Conservation (phyloP, 2,113 vertebrate species). For the Pelecanoides urinatrix region DNA sequence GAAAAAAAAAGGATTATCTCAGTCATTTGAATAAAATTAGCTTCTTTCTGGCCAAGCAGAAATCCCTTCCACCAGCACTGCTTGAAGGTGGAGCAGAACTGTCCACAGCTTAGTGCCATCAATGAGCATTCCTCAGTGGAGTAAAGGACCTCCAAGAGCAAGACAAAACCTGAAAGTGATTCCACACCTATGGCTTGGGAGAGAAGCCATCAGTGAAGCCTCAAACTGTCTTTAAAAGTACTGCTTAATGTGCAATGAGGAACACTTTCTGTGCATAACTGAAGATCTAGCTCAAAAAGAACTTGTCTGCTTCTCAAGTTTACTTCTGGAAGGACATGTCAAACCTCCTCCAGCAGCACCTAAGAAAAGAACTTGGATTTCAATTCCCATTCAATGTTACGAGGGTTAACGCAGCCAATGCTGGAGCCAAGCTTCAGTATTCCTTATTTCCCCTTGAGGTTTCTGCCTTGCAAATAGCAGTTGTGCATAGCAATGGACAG, state of each 20-base stretch:
- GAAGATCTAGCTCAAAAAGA: neutral
- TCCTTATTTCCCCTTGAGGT: neutral
- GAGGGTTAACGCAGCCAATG: neutral
- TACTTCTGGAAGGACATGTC: neutral
- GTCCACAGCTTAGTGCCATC: neutral
- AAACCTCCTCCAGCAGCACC: neutral
- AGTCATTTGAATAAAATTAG: neutral
- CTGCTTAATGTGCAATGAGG: neutral
- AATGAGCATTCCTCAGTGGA: neutral
- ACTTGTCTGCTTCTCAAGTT: neutral
- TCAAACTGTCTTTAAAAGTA: neutral
- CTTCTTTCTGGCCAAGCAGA: neutral
- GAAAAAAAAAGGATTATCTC: neutral
- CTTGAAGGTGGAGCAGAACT: neutral
- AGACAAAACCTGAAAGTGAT: neutral
- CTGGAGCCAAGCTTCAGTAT: neutral
- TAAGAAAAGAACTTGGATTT: neutral
- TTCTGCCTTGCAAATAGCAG: neutral
- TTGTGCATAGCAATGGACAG: neutral
- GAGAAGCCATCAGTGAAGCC: neutral
- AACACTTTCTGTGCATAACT: neutral
- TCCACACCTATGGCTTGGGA: neutral
- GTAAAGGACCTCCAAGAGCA: neutral
- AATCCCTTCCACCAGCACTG: neutral
- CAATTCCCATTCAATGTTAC: fast-evolving